A percentile compares a stretch with the other conserved stretches of the same genome.
Conservation (phyloP, 2,888 invertebrate genomes). For the Papilio elwesi region DNA sequence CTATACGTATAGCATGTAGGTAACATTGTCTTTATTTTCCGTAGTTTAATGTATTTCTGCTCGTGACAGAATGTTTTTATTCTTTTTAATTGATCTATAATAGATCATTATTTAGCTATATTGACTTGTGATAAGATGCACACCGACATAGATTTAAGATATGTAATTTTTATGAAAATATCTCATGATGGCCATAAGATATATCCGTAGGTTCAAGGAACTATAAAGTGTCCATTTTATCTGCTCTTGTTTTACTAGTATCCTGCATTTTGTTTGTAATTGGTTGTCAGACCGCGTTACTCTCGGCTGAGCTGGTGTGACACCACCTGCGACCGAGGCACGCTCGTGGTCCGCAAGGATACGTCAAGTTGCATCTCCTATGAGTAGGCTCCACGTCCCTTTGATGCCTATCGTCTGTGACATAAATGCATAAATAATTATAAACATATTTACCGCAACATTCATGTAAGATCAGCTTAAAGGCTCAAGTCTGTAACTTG, state of each 20-base stretch:
- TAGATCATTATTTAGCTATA: no score
- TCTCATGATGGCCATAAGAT: neutral
- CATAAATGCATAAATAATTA: slow-evolving; percentile 40
- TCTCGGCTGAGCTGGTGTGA: slow-evolving; percentile 8
- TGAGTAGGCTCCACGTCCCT: slow-evolving; percentile 12
- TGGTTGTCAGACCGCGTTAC: slow-evolving; percentile 33
- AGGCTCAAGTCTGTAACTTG: slow-evolving; percentile 11
- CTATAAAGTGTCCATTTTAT: neutral
- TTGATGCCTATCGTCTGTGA: slow-evolving; percentile 29
- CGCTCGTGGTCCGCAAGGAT: slow-evolving; percentile 28
- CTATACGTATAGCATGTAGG: no score
- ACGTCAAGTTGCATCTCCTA: slow-evolving; percentile 36
- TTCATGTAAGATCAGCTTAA: slow-evolving; percentile 9
- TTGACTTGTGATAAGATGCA: neutral
- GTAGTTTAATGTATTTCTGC: neutral
- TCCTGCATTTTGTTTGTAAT: slow-evolving; percentile 15
- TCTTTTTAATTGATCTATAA: neutral
- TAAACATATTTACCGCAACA: slow-evolving; percentile 40
- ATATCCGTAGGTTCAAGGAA: neutral
- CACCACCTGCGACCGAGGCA: slow-evolving; percentile 30
- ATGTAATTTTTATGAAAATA: no score
- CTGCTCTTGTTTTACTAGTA: slow-evolving; percentile 1
- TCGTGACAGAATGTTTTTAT: neutral
- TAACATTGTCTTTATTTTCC: no score
- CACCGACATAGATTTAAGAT: neutral